Evolutionary conservation across 2,888 invertebrate species (phyloP), one percentile per base, ranked within the genome.

Genomic region (Argyresthia albistria): DNA sequence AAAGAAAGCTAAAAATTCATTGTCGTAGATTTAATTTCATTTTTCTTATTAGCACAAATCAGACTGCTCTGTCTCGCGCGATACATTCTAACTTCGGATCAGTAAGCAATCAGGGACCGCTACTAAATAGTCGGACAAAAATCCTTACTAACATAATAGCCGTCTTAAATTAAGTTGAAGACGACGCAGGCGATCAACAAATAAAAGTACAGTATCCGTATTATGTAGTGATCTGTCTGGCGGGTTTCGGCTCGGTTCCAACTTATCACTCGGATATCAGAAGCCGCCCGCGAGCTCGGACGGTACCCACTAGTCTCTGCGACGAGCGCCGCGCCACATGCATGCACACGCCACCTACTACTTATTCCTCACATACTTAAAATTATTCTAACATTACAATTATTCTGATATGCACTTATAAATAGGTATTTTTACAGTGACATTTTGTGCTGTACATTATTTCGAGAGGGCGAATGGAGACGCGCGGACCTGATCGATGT

Each of bases 371-470:
- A 61, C 66, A 60, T 55, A 62, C 70, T 67, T 70, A 66, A 66
- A 77, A 77, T 77, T 80, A 81, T 52, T 66, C 80, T 81, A 82
- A 79, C 70, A 76, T 77, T 83, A 82, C 70, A 78, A 79, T 79
- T 83, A 81, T 69, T 75, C 74, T 84, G 84, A 84, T 84, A 84
- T 84, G 84, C 84, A 76, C 83, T 84, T 83, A 84, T 72, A 66
- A 74, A 74, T 80, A 80, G 52, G 66, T 66, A 73, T 79, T 75
- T 76, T 78, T 84, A 84, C 83, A 83, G 73, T 76, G 76, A 80
- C 69, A 68, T 80, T 51, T 84, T 84, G 83, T 84, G 84, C 84
- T 84, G 80, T 83, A 84, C 84, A 83, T 66, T 76, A 78, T 67
- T 64, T 14, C 11, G 43, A 42, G 42, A n/a, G 35, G 36, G 12